A percentile compares a stretch with the other conserved stretches of the same genome.
Conservation (phyloP, 2,888 invertebrate species). For the Teleogryllus oceanicus region DNA sequence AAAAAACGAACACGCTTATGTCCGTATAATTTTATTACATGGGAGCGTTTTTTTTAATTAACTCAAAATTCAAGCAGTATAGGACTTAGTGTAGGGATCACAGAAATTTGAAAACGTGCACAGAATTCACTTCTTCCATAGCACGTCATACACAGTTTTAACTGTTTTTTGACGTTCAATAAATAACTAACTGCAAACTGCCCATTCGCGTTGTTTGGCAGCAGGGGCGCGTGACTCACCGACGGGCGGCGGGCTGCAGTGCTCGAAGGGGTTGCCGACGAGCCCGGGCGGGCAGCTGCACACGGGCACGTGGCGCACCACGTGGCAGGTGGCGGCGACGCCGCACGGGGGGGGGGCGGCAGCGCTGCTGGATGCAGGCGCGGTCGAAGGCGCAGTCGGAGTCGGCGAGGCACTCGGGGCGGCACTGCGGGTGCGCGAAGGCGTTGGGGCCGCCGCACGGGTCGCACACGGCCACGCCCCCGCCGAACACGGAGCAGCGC, state of each 20-base stretch:
- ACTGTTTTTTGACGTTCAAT: no score
- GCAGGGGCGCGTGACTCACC: constrained; percentile 48
- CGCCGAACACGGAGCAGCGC: constrained; percentile 66
- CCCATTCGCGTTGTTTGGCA: no score
- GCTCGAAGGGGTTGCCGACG: constrained; percentile 74
- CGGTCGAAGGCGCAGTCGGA: constrained; percentile 75
- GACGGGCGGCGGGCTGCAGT: constrained; percentile 59
- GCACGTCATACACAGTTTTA: no score
- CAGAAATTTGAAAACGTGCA: no score
- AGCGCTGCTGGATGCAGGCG: constrained; percentile 70
- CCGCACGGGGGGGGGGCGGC: constrained; percentile 73
- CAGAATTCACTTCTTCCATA: no score
- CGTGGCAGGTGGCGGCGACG: constrained; percentile 65
- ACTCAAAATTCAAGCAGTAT: no score
- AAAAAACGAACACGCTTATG: no score
- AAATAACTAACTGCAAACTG: no score
- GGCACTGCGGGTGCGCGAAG: constrained; percentile 67
- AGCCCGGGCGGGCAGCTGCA: constrained; percentile 67
- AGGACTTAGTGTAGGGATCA: no score
- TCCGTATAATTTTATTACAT: no score
- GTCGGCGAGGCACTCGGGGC: constrained; percentile 78
- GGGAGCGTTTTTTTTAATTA: no score
- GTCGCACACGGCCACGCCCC: constrained; percentile 75
- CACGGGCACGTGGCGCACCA: constrained; percentile 69
- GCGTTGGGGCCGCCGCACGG: constrained; percentile 68